Evolutionary conservation across 2,888 invertebrate genomes (phyloP).

Genomic region (Drosophila nigritarsus): DNA sequence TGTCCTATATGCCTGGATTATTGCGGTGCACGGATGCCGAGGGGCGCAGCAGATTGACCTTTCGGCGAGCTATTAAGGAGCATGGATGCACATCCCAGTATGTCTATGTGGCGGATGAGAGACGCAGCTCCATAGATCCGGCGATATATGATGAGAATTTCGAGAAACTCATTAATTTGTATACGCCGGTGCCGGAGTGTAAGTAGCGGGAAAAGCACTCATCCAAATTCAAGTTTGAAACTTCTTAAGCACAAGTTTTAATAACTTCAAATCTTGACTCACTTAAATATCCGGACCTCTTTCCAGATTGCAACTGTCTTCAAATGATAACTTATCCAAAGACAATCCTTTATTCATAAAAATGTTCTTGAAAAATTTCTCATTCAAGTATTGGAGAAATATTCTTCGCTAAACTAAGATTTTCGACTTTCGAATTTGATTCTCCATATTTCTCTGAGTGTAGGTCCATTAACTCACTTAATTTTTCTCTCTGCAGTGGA

Average conservation of each 20-base stretch:
- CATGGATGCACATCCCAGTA: constrained; percentile 76
- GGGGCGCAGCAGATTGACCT: constrained; percentile 64
- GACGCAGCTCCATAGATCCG: constrained; percentile 84
- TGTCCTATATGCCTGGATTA: constrained; percentile 85
- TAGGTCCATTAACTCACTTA: not conserved
- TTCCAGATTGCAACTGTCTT: not conserved
- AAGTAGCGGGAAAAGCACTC: constrained; percentile 28
- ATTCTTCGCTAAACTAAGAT: not conserved
- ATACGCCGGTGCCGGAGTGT: constrained; percentile 86
- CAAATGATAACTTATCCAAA: not conserved
- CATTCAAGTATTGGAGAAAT: not conserved
- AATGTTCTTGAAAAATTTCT: not conserved
- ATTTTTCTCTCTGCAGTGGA: constrained; percentile 67
- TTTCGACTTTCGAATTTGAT: not conserved
- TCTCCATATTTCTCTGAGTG: not conserved
- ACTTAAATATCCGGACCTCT: not conserved
- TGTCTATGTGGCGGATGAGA: constrained; percentile 76
- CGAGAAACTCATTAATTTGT: constrained; percentile 87
- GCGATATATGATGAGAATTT: constrained; percentile 86
- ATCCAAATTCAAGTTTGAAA: not conserved
- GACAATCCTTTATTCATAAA: not conserved
- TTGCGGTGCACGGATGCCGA: constrained; percentile 73
- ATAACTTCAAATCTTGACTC: not conserved
- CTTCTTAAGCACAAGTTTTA: not conserved
- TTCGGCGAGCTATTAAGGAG: constrained; percentile 58